Evolutionary conservation across 2,797 vertebrate genomes (phyloP).

Genomic region (Bovichtus diacanthus): DNA sequence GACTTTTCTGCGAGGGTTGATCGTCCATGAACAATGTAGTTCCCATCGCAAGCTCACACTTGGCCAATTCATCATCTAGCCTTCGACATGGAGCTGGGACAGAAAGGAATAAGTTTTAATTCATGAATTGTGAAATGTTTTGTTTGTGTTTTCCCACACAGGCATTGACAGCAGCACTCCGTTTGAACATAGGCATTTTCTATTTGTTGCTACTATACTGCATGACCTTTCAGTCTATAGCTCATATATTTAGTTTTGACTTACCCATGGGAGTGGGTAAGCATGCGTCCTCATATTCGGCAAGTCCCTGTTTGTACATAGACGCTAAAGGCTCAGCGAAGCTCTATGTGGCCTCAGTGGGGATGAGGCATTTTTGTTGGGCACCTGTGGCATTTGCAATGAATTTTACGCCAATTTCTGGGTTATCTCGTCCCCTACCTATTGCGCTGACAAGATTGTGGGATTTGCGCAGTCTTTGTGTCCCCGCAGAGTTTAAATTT

Average conservation of each 20-base stretch:
- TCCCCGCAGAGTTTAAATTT: constrained; percentile 38
- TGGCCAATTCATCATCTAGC: constrained; percentile 75
- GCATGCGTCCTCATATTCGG: constrained; percentile 9
- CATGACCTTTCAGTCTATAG: constrained; percentile 24
- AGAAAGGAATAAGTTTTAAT: constrained; percentile 57
- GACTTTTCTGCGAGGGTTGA: constrained; percentile 76
- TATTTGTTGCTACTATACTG: constrained; percentile 19
- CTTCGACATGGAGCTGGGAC: constrained; percentile 26
- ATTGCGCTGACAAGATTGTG: constrained; percentile 19
- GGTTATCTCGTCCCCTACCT: constrained; percentile 6
- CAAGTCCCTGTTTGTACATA: constrained; percentile 18
- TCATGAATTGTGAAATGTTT: constrained; percentile 49
- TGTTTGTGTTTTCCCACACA: constrained; percentile 35
- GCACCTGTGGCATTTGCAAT: constrained; percentile 44
- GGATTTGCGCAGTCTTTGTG: constrained; percentile 44
- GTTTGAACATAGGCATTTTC: constrained; percentile 38
- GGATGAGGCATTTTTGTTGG: constrained; percentile 22
- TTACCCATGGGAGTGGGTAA: background rate
- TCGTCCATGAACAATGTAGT: constrained; percentile 82
- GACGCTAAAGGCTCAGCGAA: constrained; percentile 9
- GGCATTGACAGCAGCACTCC: constrained; percentile 35
- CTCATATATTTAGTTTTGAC: constrained; percentile 13
- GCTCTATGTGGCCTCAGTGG: constrained; percentile 2
- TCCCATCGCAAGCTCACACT: constrained; percentile 68
- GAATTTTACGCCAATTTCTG: constrained; percentile 39